Conservation (phyloP, 2,888 invertebrate genomes). For the Sacculina carcini region DNA sequence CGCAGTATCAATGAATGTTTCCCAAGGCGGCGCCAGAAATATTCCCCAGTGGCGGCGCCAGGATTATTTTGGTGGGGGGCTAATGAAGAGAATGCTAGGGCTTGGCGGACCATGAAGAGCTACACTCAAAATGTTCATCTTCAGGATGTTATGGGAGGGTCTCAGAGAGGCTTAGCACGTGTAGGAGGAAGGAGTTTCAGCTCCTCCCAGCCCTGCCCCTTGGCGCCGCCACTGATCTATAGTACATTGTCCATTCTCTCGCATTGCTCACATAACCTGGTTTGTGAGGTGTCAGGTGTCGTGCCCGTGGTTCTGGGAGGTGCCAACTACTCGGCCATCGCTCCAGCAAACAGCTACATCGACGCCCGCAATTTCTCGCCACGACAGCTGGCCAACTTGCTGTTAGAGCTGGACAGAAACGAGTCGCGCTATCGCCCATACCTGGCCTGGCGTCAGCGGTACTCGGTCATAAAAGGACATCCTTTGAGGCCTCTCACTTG, state of each 20-base stretch:
- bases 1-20: too few relatives aligned
- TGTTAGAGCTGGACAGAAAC: background rate
- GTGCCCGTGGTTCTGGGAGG: slow-evolving; percentile 10
- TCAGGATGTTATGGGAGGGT: too few relatives aligned
- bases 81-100: too few relatives aligned
- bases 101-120: too few relatives aligned
- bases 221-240: too few relatives aligned
- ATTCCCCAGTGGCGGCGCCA: too few relatives aligned
- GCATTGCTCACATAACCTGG: background rate
- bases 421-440: background rate
- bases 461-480: background rate
- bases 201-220: too few relatives aligned
- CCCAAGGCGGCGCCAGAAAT: too few relatives aligned
- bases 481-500: background rate
- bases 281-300: background rate
- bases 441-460: background rate
- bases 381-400: slow-evolving; percentile 5
- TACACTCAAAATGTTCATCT: too few relatives aligned
- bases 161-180: too few relatives aligned
- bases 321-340: slow-evolving; percentile 6
- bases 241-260: background rate
- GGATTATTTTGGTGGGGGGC: too few relatives aligned
- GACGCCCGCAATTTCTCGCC: slow-evolving; percentile 7
- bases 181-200: too few relatives aligned
- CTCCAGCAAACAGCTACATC: slow-evolving; percentile 9